Percentiles rank a stretch among this genome's conserved stretches.
Conservation (phyloP, 2,888 invertebrate species). For the Xylota segnis region DNA sequence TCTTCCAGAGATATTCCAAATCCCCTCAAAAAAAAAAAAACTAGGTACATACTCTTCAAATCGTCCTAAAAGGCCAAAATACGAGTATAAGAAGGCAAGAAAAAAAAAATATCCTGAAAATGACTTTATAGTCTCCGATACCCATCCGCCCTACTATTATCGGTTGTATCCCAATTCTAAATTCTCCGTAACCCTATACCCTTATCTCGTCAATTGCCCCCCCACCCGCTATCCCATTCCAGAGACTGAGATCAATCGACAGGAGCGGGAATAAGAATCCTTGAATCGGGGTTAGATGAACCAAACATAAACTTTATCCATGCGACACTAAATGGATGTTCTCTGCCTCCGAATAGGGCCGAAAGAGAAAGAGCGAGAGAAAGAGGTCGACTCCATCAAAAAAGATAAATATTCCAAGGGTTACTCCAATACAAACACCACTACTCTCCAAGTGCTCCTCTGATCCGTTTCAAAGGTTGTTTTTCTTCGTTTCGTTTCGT, state of each 20-base stretch:
- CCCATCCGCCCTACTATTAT: constrained; percentile 20
- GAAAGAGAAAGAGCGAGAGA: background rate
- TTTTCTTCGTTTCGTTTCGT: constrained; percentile 35
- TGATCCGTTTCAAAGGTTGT: constrained; percentile 64
- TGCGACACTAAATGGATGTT: constrained; percentile 74
- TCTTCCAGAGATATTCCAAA: constrained; percentile 42
- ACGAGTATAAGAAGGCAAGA: background rate
- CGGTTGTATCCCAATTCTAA: constrained; percentile 26
- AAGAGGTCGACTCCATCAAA: constrained; percentile 47
- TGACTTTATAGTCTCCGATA: constrained; percentile 56
- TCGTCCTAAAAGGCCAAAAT: background rate
- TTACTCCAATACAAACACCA: constrained; percentile 34
- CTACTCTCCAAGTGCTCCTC: constrained; percentile 42
- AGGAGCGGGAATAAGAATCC: constrained; percentile 31
- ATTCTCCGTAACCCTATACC: constrained; percentile 16
- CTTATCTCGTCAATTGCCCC: constrained; percentile 18
- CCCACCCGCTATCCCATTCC: background rate
- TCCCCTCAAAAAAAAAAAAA: constrained; percentile 1
- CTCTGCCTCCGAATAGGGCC: background rate
- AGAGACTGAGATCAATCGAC: constrained; percentile 45
- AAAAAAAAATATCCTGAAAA: constrained; percentile 49
- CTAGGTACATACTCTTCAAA: background rate
- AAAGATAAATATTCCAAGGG: constrained; percentile 66
- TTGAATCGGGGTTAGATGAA: constrained; percentile 70
- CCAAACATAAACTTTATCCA: constrained; percentile 74